Base-by-base conservation (phyloP, 2,888 invertebrate genomes). In the Spisula subtruncata region DNA sequence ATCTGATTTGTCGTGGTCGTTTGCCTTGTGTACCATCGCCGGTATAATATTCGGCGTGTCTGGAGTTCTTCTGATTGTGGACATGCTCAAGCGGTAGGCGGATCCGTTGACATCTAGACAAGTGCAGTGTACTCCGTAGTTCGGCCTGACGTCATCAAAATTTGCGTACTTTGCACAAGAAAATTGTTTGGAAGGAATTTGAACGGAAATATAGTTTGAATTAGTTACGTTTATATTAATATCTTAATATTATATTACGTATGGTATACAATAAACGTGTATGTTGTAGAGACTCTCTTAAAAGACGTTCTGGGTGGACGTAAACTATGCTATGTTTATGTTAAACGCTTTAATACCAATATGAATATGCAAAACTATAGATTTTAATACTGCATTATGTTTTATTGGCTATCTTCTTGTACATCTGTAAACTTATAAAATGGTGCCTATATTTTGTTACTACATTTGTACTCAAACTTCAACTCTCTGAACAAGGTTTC, bases 1-100 rank as follows among this genome's bases (percentile, higher is more conserved):
- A 32, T 54, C 88, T 29, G 82, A 93, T 83, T 85, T 94, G 83
- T 93, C 94, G 16, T 94, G 94, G 94, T 94, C 94, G 46, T 94
- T 94, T 85, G 94, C 91, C n/a, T 91, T 94, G 16, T 91, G 92
- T 29, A 89, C 92, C 25, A 92, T 93, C 25, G 94, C 93, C 20
- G 94, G 94, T 32, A 93, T 94, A 81, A 85, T 94, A 83, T 93
- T 93, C 75, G 93, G 90, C n/a, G 82, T 94, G 25, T 91, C 93
- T 16, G 94, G 94, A 14, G 79, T 94, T 14, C 91, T 94, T 16
- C 92, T 94, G 35, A 81, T 93, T 12, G 84, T 94, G 29, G 93
- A 91, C 84, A 92, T 91, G 90, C 75, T 90, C 81, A 92, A 92
- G 83, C 90, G 90, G 25, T 92, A 90, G 8, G 41, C 41, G 48